A percentile compares a stretch with the other conserved stretches of the same genome.
Evolutionary conservation across 2,797 vertebrate genomes (phyloP).

Genomic region (Scomberomorus guttatus): DNA sequence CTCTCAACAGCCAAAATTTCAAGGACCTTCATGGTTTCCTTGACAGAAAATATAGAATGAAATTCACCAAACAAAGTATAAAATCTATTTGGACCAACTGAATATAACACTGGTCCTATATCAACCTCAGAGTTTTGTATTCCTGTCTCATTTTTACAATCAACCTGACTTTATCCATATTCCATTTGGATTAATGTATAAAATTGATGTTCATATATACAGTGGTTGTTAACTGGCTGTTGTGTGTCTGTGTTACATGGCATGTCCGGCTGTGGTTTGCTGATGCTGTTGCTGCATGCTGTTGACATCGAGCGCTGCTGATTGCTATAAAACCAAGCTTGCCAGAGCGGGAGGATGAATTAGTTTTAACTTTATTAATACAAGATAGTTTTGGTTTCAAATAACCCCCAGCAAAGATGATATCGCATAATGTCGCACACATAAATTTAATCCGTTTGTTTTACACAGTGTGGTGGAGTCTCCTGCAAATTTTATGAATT

Average conservation of each 20-base stretch:
- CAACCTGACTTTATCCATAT: slow-evolving; percentile 72
- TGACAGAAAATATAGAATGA: neutral
- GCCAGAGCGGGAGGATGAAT: slow-evolving; percentile 55
- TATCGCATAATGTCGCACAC: neutral
- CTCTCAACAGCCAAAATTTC: slow-evolving; percentile 49
- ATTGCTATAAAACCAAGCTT: slow-evolving; percentile 66
- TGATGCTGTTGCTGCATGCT: slow-evolving; percentile 76
- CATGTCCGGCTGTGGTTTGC: slow-evolving; percentile 73
- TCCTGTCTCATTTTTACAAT: neutral
- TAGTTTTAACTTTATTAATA: neutral
- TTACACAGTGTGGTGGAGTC: neutral
- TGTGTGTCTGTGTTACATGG: slow-evolving; percentile 62
- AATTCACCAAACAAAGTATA: neutral
- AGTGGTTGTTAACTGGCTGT: slow-evolving; percentile 55
- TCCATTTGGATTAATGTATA: slow-evolving; percentile 29
- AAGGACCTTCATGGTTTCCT: slow-evolving; percentile 1
- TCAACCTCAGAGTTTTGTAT: slow-evolving; percentile 4
- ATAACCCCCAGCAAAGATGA: neutral
- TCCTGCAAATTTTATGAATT: neutral
- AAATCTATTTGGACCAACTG: neutral
- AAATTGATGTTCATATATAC: slow-evolving; percentile 35
- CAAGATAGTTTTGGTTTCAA: neutral
- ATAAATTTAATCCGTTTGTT: neutral
- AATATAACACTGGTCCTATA: neutral
- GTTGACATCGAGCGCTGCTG: slow-evolving; percentile 53